Base-by-base conservation (phyloP, 2,888 invertebrate species). In the Aphidoletes aphidimyza region DNA sequence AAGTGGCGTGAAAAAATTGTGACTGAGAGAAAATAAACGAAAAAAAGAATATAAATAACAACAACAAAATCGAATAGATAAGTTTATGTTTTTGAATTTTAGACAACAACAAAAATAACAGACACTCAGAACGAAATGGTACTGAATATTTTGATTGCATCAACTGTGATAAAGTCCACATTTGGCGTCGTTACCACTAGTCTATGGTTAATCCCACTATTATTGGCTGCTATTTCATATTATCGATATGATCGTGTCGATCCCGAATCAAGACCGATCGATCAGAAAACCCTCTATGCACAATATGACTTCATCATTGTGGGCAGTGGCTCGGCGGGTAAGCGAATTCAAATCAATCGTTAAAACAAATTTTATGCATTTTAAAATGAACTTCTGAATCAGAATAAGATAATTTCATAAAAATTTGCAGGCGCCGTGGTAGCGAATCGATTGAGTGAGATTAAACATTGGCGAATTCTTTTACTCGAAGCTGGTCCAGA, bases 291-390 rank as follows among this genome's bases (percentile, higher is more conserved):
- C 37, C 90, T 94, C 19, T 90, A 91, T 85, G 91, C 91, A n/a
- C 95, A 95, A 88, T 96, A 97, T 88, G 97, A 97, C 88, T 96
- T 96, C 88, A 91, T 97, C 37, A 92, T 96, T 0, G 92, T 97
- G 5, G 97, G 97, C 2, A 96, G 95, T 0, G 97, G 97, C 0
- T 96, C 34, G 9, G 69, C 69, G 9, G 69, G 69, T 69, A 69
- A 69, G 42, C 42, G 14, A 42, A 42, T 42, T 42, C 42, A 14
- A 6, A 42, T 42, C 42, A 9, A 9, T 14, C 6, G 42, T 42
- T 42, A n/a, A n/a, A n/a, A n/a, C n/a, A n/a, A n/a, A n/a, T n/a
- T n/a, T n/a, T n/a, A n/a, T n/a, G n/a, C n/a, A n/a, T n/a, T n/a
- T n/a, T n/a, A n/a, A n/a, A n/a, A n/a, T n/a, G n/a, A n/a, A n/a